Evolutionary conservation across 2,888 invertebrate genomes (phyloP).

Genomic region (Entomobrya multifasciata): DNA sequence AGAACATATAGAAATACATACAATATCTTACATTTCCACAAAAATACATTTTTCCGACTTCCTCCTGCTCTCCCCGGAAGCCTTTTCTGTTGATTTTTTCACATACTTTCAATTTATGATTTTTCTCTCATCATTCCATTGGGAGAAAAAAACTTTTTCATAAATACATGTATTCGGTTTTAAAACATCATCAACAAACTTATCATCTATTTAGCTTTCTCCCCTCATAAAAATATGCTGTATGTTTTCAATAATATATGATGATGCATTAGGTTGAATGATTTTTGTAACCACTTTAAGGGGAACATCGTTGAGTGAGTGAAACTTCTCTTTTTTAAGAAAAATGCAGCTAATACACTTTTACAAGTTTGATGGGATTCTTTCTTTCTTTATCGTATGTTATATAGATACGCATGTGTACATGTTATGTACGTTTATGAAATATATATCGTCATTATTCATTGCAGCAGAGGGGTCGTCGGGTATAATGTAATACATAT

Average conservation of each 20-base stretch:
- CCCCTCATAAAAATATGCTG: constrained; percentile 4
- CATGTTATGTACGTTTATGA: too few relatives aligned
- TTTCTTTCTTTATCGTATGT: too few relatives aligned
- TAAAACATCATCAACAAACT: constrained; percentile 52
- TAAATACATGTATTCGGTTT: constrained; percentile 54
- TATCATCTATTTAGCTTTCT: too few relatives aligned
- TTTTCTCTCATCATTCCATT: background rate
- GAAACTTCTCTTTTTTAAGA: too few relatives aligned
- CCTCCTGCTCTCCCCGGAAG: background rate
- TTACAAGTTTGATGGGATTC: too few relatives aligned
- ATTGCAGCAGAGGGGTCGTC: background rate
- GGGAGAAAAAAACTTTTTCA: constrained; percentile 37
- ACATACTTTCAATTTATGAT: background rate
- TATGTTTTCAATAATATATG: background rate
- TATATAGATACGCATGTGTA: too few relatives aligned
- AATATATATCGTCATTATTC: background rate
- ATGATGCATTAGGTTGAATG: background rate
- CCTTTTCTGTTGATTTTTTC: background rate
- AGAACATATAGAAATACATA: background rate
- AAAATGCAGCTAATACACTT: too few relatives aligned
- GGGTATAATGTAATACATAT: too few relatives aligned
- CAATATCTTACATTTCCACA: background rate
- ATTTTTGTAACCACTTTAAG: background rate
- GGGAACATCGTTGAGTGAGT: too few relatives aligned
- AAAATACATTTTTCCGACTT: background rate